Evolutionary conservation across 2,113 vertebrate genomes (phyloP).

Genomic region (Trematocara unimaculatum): DNA sequence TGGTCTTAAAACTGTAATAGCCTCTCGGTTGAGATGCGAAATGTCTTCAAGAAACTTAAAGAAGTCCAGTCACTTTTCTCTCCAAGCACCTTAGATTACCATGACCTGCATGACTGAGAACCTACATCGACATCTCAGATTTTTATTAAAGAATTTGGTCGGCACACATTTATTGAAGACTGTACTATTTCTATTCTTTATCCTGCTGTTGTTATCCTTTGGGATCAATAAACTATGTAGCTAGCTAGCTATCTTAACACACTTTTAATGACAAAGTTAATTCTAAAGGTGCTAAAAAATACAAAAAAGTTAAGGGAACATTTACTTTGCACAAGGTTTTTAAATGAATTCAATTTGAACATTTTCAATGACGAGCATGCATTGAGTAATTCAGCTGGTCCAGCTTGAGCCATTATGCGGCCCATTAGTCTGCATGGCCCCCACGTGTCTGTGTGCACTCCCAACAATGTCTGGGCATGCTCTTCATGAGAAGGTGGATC

Average conservation of each 20-base stretch:
- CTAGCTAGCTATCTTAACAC: too few species aligned
- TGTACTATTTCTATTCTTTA: too few species aligned
- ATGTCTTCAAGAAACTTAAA: neutral
- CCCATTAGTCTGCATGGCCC: neutral
- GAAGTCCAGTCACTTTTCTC: neutral
- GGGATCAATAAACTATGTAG: too few species aligned
- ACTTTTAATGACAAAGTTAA: too few species aligned
- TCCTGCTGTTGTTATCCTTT: too few species aligned
- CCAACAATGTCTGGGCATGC: neutral
- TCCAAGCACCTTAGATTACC: neutral
- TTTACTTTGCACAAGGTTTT: neutral
- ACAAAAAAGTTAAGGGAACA: neutral
- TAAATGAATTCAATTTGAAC: neutral
- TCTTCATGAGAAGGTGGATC: neutral
- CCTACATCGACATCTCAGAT: neutral
- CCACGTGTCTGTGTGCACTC: neutral
- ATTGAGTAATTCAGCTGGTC: neutral
- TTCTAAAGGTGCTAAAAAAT: too few species aligned
- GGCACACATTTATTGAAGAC: too few species aligned
- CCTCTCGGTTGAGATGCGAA: neutral
- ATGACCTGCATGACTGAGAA: neutral
- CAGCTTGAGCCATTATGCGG: neutral
- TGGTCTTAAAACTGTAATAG: neutral
- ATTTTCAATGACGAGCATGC: neutral
- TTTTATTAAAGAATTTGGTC: neutral